Evolutionary conservation across 2,888 invertebrate genomes (phyloP), one percentile per base, ranked within the genome.

Genomic region (Pterostichus madidus): DNA sequence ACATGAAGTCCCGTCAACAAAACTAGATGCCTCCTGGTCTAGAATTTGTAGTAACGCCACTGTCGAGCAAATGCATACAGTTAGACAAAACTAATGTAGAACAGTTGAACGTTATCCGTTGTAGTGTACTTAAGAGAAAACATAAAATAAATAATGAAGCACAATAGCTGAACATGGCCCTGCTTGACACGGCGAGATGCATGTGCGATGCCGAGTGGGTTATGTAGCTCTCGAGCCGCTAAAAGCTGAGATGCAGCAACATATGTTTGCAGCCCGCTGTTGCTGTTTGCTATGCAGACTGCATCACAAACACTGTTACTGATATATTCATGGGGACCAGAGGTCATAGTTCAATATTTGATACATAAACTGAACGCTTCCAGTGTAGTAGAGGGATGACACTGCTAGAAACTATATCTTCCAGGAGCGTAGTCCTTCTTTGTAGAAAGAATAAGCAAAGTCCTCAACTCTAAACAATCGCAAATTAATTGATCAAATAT

Each of bases 341-440:
- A 75, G 81, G 81, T 81, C 81, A 75, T 75, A 81, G 61, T 81
- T 81, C 81, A 81, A 81, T 81, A 81, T 81, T 81, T 81, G 81
- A 81, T 81, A 75, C 75, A 75, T 81, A 75, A 81, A 81, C 81
- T 75, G 49, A 75, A 75, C 75, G 31, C 32, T 75, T 52, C 75
- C 32, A 32, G 32, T 49, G 13, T 75, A 24, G 15, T 17, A 6
- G 5, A 68, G 64, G 13, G 35, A 35, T 39, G 64, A 68, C 61
- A 61, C 68, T 8, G 15, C 15, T 44, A 17, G 7, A 39, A 39
- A 39, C 39, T 39, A 8, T 39, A 7, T 39, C 39, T 39, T 39
- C 5, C 0, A 11, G 11, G 24, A 3, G 24, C 24, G 24, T 3
- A 24, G 3, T 24, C 24, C 24, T 24, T 24, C 24, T 24, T 24